Evolutionary conservation across 2,888 invertebrate genomes (phyloP).

Genomic region (Lasioglossum morio): DNA sequence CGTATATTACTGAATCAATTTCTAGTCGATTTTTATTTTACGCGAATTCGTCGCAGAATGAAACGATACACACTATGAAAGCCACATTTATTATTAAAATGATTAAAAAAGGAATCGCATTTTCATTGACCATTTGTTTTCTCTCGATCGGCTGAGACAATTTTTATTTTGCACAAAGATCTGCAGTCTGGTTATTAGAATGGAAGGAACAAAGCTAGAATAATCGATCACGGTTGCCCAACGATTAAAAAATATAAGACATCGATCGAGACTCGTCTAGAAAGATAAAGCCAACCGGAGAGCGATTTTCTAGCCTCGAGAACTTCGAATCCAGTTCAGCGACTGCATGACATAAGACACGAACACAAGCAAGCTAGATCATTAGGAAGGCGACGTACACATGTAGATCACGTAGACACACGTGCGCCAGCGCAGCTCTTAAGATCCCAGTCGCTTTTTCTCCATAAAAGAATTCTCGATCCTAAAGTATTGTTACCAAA

Average conservation of each 20-base stretch:
- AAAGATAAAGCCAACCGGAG: neutral
- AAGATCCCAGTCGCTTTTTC: slow-evolving; percentile 49
- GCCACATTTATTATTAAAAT: too few relatives aligned
- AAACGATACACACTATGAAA: too few relatives aligned
- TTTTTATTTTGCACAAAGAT: too few relatives aligned
- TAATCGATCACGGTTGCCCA: neutral
- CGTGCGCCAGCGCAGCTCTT: neutral
- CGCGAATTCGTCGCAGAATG: too few relatives aligned
- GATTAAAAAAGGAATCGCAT: too few relatives aligned
- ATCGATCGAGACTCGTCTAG: neutral
- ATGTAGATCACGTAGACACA: neutral
- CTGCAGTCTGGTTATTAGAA: too few relatives aligned
- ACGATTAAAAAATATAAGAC: neutral
- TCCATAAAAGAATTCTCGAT: slow-evolving; percentile 66
- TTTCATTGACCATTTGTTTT: too few relatives aligned
- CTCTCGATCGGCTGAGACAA: too few relatives aligned
- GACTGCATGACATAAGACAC: slow-evolving; percentile 51
- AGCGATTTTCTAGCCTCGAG: slow-evolving; percentile 23
- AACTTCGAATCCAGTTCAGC: slow-evolving; percentile 40
- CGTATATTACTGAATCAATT: too few relatives aligned
- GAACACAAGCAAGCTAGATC: slow-evolving; percentile 7
- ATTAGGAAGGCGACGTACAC: slow-evolving; percentile 23
- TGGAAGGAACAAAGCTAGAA: neutral
- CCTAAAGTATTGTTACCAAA: slow-evolving; percentile 39
- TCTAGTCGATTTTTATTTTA: too few relatives aligned